Base-by-base conservation (phyloP, 2,797 vertebrate genomes). In the Poecilia velifera region DNA sequence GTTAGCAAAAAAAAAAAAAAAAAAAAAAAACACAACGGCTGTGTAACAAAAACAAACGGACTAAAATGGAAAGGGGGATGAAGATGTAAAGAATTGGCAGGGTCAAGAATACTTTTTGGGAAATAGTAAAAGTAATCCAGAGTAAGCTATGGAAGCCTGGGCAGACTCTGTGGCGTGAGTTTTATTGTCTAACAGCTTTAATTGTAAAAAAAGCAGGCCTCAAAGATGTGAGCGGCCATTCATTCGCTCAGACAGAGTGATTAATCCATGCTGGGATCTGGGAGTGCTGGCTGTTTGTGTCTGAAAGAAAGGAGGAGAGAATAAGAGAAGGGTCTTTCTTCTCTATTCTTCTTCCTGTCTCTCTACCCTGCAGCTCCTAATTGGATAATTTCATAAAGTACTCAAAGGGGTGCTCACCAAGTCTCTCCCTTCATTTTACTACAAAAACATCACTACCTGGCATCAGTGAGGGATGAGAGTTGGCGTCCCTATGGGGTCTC, bases 361-460 rank as follows among this genome's bases (percentile, higher is more conserved):
- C 84, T 46, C 90, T 77, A 76, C 89, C 82, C 84, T 75, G 86
- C 86, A 81, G 84, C 64, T 84, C 90, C 89, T 95, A 95, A 96
- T 95, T 96, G 92, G 91, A 91, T 95, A 95, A 96, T 95, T 95
- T 95, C 89, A 96, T 95, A 95, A 95, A 93, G 85, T 83, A 85
- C 85, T 92, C 84, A 85, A 90, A 92, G 80, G 83, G 89, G 74
- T 16, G 75, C 84, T 89, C 79, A 72, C 82, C 74, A 84, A 81
- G 51, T 73, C 84, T 79, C 89, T 51, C 77, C 78, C n/a, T 51
- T 70, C 9, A 46, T 72, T 79, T 73, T 16, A 77, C 20, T 82
- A 49, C 36, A 74, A 71, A 74, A 89, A 82, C 87, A 49, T 82
- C 73, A 43, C 85, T 91, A 93, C 93, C 93, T 91, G 91, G 22